Conservation (phyloP, 2,888 invertebrate genomes). For the Coleophora deauratella region DNA sequence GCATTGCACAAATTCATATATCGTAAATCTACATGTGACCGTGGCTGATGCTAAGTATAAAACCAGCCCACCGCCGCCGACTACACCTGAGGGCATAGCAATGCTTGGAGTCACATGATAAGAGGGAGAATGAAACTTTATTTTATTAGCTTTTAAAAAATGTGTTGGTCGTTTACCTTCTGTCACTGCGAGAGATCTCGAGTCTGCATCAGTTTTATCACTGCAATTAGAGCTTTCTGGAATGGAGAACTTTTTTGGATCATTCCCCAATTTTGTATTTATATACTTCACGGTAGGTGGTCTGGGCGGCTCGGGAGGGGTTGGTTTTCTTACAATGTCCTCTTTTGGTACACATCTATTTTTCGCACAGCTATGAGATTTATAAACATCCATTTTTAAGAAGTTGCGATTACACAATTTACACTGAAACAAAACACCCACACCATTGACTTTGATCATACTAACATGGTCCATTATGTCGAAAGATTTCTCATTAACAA, state of each 20-base stretch:
- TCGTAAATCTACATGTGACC: no score
- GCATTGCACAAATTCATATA: no score
- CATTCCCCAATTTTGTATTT: slow-evolving; percentile 36
- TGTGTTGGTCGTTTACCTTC: slow-evolving; percentile 1
- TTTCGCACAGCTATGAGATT: slow-evolving; percentile 59
- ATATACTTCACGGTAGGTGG: slow-evolving; percentile 56
- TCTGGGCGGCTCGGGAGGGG: slow-evolving; percentile 42
- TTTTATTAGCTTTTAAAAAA: no score
- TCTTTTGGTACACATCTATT: slow-evolving; percentile 40
- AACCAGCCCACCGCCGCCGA: no score
- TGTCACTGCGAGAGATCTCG: slow-evolving; percentile 16
- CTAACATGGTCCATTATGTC: slow-evolving; percentile 62
- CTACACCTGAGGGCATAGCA: no score
- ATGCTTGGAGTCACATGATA: no score
- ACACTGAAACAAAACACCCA: slow-evolving; percentile 62
- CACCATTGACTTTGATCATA: slow-evolving; percentile 61
- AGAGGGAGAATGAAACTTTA: no score
- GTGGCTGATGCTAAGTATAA: no score
- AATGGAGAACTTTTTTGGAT: slow-evolving; percentile 3
- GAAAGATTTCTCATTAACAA: slow-evolving; percentile 20
- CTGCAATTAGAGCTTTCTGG: background rate
- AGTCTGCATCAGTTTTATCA: slow-evolving; percentile 11
- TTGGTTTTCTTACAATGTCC: slow-evolving; percentile 30
- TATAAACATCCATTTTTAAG: slow-evolving; percentile 52
- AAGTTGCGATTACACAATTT: slow-evolving; percentile 63